phyloP scores from a whole-genome alignment of 2,113 vertebrate genomes.

The Gorsachius goisagi region DNA sequence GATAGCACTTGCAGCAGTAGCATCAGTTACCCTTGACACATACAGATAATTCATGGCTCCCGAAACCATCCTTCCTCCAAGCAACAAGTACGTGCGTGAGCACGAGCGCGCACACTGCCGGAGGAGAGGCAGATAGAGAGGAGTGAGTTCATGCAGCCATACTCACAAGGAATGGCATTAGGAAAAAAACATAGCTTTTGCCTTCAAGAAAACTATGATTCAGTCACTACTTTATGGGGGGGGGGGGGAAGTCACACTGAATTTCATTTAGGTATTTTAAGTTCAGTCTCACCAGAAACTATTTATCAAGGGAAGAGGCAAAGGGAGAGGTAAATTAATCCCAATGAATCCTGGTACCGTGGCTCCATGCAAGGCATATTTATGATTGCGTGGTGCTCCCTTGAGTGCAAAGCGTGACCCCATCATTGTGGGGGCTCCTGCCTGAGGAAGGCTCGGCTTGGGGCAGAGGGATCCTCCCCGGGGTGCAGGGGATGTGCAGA shows the following conservation, averaged over 20 bases:
- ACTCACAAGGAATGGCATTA: background rate
- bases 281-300: background rate
- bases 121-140: background rate
- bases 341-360: background rate
- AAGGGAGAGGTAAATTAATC: background rate
- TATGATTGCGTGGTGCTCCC: background rate
- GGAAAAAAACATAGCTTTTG: background rate
- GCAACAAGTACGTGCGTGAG: background rate
- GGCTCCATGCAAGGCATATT: background rate
- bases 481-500: background rate
- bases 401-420: fast-evolving
- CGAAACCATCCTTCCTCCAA: background rate
- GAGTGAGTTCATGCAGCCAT: background rate
- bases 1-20: background rate
- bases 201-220: background rate
- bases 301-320: background rate
- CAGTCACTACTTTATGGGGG: background rate
- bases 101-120: fast-evolving
- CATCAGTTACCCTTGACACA: background rate
- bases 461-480: background rate
- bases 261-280: slow-evolving; percentile 22
- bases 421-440: background rate
- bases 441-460: background rate
- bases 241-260: background rate
- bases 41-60: background rate